phyloP scores from a whole-genome alignment of 2,113 vertebrate genomes.

The Sinocyclocheilus rhinocerous region DNA sequence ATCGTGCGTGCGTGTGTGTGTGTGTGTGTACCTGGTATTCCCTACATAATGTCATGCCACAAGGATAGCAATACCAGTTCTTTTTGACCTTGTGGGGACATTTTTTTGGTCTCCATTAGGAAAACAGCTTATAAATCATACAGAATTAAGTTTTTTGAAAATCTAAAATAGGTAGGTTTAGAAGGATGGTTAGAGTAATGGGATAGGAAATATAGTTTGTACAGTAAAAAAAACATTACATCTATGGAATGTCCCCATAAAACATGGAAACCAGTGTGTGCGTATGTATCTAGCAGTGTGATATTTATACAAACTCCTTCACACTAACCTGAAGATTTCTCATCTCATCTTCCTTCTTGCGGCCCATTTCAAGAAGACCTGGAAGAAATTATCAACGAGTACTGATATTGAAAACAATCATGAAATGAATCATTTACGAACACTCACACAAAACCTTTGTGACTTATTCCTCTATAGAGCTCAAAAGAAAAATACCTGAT shows the following conservation, averaged over 20 bases:
- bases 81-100: background rate
- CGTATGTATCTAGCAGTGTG: background rate
- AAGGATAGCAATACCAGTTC: background rate
- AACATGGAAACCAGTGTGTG: background rate
- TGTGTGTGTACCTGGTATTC: background rate
- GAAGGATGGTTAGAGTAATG: no score
- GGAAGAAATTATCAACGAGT: constrained; percentile 56
- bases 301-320: background rate
- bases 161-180: background rate
- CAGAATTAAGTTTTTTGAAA: background rate
- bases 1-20: no score
- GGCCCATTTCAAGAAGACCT: constrained; percentile 84
- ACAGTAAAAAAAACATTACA: background rate
- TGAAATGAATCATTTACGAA: background rate
- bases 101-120: background rate
- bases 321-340: constrained; percentile 83
- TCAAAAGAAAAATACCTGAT: background rate
- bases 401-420: background rate
- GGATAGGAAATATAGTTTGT: background rate
- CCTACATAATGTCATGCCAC: background rate
- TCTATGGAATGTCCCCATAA: background rate
- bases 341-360: constrained; percentile 87
- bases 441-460: background rate
- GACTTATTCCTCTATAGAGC: background rate
- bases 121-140: background rate